Evolutionary conservation across 2,888 invertebrate species (phyloP).

Genomic region (Drosophila neotestacea): DNA sequence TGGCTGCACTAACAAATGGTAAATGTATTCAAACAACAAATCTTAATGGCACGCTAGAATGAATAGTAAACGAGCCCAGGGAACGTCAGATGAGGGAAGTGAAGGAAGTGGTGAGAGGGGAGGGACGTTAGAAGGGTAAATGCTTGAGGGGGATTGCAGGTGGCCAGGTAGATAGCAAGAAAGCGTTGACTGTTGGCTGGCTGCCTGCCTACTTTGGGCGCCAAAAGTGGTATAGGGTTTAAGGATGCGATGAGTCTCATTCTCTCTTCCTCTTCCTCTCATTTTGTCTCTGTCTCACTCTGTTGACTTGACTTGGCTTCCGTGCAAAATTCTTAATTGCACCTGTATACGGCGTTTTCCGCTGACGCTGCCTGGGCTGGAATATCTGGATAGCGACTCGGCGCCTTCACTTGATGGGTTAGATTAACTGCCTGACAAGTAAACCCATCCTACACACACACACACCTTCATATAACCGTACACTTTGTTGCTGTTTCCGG

Average conservation of each 20-base stretch:
- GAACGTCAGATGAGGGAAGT: not conserved
- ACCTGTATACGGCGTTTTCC: slow-evolving; percentile 78
- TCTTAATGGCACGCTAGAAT: slow-evolving; percentile 81
- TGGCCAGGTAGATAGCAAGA: slow-evolving; percentile 45
- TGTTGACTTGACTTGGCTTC: slow-evolving; percentile 76
- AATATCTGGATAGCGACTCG: slow-evolving; percentile 72
- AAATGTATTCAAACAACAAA: slow-evolving; percentile 81
- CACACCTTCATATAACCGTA: slow-evolving; percentile 23
- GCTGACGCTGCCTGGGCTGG: slow-evolving; percentile 70
- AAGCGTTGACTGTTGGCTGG: slow-evolving; percentile 50
- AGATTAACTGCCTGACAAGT: slow-evolving; percentile 84
- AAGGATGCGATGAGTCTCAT: not conserved
- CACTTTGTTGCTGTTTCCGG: slow-evolving; percentile 74
- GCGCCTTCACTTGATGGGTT: slow-evolving; percentile 73
- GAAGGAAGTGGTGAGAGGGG: not conserved
- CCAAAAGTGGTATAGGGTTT: not conserved
- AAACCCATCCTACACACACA: slow-evolving; percentile 63
- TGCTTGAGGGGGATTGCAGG: slow-evolving; percentile 26
- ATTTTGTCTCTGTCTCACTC: slow-evolving; percentile 7
- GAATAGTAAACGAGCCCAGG: slow-evolving; percentile 76
- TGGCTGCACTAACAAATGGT: slow-evolving; percentile 76
- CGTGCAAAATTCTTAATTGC: slow-evolving; percentile 82
- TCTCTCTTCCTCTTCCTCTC: not conserved
- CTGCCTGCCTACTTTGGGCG: slow-evolving; percentile 26
- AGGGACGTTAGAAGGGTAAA: slow-evolving; percentile 34